Evolutionary conservation across 2,797 vertebrate species (phyloP).

Genomic region (Peromyscus nudipes): DNA sequence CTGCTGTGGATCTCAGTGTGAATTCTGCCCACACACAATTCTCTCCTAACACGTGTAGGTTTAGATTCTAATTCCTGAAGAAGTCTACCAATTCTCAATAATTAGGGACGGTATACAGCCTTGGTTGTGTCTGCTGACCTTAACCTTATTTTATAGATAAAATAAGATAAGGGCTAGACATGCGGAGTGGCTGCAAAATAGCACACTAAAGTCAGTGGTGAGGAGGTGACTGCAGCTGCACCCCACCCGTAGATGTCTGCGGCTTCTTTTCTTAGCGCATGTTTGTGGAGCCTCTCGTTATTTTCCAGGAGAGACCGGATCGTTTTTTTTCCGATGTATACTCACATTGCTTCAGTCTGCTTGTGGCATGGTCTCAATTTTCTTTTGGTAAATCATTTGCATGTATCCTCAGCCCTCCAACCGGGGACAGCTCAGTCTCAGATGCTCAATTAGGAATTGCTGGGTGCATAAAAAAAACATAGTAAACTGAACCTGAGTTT

Average conservation of each 20-base stretch:
- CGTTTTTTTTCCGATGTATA: not conserved
- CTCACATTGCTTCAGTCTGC: not conserved
- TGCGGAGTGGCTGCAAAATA: not conserved
- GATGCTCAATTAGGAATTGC: not conserved
- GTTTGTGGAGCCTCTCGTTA: not conserved
- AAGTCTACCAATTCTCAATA: not conserved
- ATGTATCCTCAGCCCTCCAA: not conserved
- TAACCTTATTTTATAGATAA: not conserved
- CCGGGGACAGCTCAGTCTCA: not conserved
- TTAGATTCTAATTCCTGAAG: not conserved
- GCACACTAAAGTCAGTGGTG: not conserved
- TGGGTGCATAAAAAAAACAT: not conserved
- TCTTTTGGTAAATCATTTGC: not conserved
- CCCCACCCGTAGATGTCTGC: too few relatives aligned
- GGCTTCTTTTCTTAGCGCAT: not conserved
- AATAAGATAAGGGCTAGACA: not conserved
- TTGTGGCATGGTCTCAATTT: not conserved
- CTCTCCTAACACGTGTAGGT: not conserved
- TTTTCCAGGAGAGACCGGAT: not conserved
- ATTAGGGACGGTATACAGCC: not conserved
- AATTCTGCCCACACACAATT: not conserved
- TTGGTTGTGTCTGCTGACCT: not conserved
- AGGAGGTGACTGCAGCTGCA: not conserved
- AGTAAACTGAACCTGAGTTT: not conserved
- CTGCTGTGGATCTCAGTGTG: not conserved